Evolutionary conservation across 2,888 invertebrate species (phyloP).

Genomic region (Xestia sexstrigata): DNA sequence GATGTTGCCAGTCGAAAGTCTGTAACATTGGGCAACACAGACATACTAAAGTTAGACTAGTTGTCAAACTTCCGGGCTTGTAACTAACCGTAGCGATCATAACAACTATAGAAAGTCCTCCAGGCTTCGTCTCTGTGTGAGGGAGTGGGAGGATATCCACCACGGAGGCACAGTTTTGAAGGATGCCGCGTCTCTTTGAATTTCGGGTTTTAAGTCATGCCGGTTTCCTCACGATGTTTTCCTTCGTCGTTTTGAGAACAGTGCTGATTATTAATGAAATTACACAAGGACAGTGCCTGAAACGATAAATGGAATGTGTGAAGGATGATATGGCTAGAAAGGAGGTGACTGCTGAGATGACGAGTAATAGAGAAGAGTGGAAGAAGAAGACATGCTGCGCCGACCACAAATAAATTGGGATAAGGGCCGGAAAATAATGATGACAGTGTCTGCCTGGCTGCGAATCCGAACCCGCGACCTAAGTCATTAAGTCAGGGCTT

Average conservation of each 20-base stretch:
- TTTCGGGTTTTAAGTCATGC: neutral
- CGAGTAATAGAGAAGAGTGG: too few species aligned
- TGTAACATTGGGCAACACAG: slow-evolving; percentile 12
- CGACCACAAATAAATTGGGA: too few species aligned
- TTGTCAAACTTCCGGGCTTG: slow-evolving; percentile 26
- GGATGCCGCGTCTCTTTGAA: neutral
- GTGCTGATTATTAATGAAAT: too few species aligned
- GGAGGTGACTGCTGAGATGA: too few species aligned
- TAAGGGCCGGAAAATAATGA: too few species aligned
- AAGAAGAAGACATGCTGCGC: too few species aligned
- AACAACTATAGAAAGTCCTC: slow-evolving; percentile 2
- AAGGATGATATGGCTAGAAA: too few species aligned
- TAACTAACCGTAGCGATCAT: slow-evolving; percentile 3
- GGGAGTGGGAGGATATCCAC: neutral
- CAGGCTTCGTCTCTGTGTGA: neutral
- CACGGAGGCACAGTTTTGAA: neutral
- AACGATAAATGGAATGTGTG: too few species aligned
- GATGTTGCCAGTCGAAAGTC: neutral
- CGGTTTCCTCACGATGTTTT: neutral
- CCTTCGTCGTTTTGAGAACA: too few species aligned
- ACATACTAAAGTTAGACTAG: slow-evolving; percentile 21
- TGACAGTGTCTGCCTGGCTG: too few species aligned
- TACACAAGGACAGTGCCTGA: too few species aligned
- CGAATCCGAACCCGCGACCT: neutral
- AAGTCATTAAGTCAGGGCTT: too few species aligned